Evolutionary conservation across 1,140 invertebrate genomes (phyloP), one percentile per base, ranked within the genome.

Genomic region (Oryctes rhinoceros): DNA sequence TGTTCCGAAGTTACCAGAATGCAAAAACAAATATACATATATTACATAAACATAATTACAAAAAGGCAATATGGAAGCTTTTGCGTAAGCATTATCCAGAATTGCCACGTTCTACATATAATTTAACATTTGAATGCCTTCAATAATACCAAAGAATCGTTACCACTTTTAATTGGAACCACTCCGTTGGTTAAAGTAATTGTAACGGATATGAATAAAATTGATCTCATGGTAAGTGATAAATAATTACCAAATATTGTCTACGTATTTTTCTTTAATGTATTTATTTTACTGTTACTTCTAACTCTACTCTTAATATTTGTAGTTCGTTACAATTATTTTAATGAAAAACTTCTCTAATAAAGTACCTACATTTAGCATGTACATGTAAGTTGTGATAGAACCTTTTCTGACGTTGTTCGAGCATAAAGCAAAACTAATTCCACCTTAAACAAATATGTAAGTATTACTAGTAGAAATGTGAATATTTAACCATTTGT

Each of bases 381-480:
- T 24, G 24, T 71, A 71, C 13, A 62, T 18, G 20, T 71, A 35
- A 71, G 24, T 71, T 71, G 0, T 71, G 65, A 67, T 67, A 35
- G 65, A 30, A 37, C 35, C 13, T 35, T 9, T 71, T 24, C 20
- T 24, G 30, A 24, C 18, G 35, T 76, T 74, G 71, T 1, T 44
- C 39, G 9, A 35, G 4, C 5, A 15, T 74, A 15, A 47, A 30
- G 24, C 24, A 30, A 47, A 47, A 76, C 44, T 7, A 76, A 76
- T 15, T 76, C n/a, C 4, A 74, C 67, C 67, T 6, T 47, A 76
- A 48, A 47, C 18, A 49, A 30, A 76, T 76, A 76, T 76, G 75
- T 76, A 76, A 76, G 75, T 76, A 76, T 76, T 76, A 76, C 47
- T 49, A 47, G 75, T 47, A 47, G 44, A 76, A 47, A 18, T 76